phyloP scores from a whole-genome alignment of 1,140 invertebrate species.

The Monomorium pharaonis region DNA sequence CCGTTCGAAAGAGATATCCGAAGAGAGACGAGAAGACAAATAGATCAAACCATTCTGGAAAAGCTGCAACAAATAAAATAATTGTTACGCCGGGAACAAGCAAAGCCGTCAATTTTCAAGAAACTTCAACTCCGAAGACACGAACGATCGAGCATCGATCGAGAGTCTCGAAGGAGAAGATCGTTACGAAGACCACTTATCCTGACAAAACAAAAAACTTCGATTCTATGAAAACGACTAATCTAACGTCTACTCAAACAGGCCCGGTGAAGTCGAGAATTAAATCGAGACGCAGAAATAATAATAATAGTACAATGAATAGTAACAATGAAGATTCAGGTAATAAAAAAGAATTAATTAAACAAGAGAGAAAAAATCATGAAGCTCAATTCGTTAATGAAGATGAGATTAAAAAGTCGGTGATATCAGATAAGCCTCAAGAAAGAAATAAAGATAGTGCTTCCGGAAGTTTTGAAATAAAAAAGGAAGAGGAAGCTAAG shows the following conservation, averaged over 20 bases:
- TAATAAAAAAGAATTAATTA: not conserved
- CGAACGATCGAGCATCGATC: conserved; percentile 71
- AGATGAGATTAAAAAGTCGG: conserved; percentile 61
- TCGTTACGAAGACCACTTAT: conserved; percentile 74
- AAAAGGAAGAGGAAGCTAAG: not conserved
- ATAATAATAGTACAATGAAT: not conserved
- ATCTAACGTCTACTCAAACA: not conserved
- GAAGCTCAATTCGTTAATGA: conserved; percentile 60
- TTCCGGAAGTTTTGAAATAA: not conserved
- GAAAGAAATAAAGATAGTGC: not conserved
- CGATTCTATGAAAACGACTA: not conserved
- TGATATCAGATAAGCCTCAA: conserved; percentile 60
- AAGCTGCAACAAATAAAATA: not conserved
- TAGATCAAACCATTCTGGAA: not conserved
- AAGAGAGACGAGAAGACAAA: not conserved
- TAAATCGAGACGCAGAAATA: not conserved
- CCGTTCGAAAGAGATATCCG: not conserved
- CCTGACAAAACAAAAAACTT: conserved; percentile 51
- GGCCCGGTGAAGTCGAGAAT: not conserved
- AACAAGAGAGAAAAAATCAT: not conserved
- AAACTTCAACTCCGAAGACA: conserved; percentile 59
- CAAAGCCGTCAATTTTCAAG: not conserved
- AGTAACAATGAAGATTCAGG: not conserved
- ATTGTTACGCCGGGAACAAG: not conserved
- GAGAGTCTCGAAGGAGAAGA: conserved; percentile 73